Evolutionary conservation across 2,888 invertebrate species (phyloP), one percentile per base, ranked within the genome.

Genomic region (Melinaea marsaeus): DNA sequence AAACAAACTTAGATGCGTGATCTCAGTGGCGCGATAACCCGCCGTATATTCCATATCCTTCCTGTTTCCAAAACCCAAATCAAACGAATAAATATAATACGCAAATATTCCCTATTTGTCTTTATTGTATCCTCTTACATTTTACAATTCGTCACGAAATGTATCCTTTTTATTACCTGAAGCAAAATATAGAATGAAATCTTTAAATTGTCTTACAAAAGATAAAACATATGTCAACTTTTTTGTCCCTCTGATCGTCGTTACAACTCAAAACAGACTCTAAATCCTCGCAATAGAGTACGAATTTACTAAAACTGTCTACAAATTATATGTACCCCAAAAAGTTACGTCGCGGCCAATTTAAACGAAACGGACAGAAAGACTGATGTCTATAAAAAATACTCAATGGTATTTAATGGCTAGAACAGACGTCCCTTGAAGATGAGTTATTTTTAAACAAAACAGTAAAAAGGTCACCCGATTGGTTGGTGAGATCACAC

Each of bases 171-270:
- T 78, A 84, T 84, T 83, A 83, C 75, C 66, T 70, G 59, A 61
- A 63, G 75, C 75, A 77, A 80, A 79, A 80, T 81, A 81, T 79
- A 79, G 74, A 79, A 77, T 73, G 73, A 70, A 71, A 69, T 70
- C 66, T 69, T 68, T 70, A 79, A 79, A 83, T 80, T 80, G 77
- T 80, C 79, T 76, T 71, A 66, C 61, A 58, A 67, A 72, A 73
- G 75, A 75, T 79, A 79, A 79, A 79, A 81, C 80, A 83, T 78
- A 84, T 83, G 85, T 86, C 85, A 84, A 83, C 84, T 83, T 83
- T 79, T 79, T 78, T 80, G 79, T 77, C 72, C 66, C 68, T 64
- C 55, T 13, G 67, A 62, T 51, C 60, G 63, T 67, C 68, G 62
- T 55, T 54, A 61, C 6, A 64, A 65, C 13, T n/a, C 7, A 66